These are phyloP conservation scores for Cervus canadensis DNA, from an alignment of 2,113 vertebrate species.

Conservation along the genomic window DNA sequence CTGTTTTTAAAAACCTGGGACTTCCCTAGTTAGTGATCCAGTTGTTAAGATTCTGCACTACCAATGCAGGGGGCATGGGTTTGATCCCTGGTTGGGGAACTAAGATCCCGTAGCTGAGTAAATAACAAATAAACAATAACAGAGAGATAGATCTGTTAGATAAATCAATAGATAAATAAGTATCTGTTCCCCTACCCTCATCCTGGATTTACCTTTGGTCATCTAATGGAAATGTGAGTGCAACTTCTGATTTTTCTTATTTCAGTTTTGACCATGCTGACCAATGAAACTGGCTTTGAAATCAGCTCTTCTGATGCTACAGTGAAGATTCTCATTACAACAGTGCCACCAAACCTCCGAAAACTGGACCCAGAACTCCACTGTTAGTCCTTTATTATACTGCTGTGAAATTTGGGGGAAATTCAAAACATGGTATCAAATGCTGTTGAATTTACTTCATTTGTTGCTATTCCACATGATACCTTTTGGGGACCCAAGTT, in stretches of 20 bases:
- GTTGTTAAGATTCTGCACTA: background rate
- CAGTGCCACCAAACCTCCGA: constrained; percentile 95
- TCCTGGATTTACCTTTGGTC: background rate
- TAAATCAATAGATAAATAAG: background rate
- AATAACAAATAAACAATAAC: background rate
- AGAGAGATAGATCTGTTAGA: background rate
- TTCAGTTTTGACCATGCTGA: constrained; percentile 96
- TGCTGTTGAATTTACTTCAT: background rate
- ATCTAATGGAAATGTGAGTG: background rate
- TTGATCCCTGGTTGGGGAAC: background rate
- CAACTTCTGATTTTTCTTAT: background rate
- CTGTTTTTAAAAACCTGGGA: background rate
- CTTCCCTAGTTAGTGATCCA: background rate
- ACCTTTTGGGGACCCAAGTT: background rate
- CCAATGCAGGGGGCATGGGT: background rate
- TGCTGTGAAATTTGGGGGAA: background rate
- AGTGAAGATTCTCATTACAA: constrained; percentile 97
- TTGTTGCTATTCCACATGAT: background rate
- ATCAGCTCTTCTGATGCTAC: constrained; percentile 96
- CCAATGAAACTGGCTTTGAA: constrained; percentile 97
- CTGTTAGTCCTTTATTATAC: constrained; percentile 77
- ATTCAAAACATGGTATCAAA: background rate
- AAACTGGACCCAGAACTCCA: constrained; percentile 96
- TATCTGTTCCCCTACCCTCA: background rate
- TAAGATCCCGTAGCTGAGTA: background rate